These are phyloP conservation scores for Desmodus rotundus DNA, from an alignment of 2,113 vertebrate species.

Conservation along the genomic window DNA sequence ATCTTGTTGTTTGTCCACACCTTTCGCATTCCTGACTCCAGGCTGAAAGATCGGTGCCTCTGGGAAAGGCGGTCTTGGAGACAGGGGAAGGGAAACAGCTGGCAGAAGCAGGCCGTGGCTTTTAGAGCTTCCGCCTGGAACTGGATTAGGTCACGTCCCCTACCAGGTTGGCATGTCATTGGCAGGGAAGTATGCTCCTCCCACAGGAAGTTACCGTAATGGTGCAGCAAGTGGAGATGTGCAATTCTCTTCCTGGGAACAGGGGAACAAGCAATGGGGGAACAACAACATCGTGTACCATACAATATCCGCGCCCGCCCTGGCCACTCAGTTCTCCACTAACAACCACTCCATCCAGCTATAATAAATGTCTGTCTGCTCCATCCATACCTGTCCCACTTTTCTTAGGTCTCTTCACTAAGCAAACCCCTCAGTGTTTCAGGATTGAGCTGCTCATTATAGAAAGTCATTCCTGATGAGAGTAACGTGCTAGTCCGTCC, in stretches of 20 bases:
- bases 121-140: neutral
- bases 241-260: neutral
- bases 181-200: neutral
- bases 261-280: neutral
- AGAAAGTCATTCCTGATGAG: neutral
- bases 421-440: neutral
- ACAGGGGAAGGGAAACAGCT: neutral
- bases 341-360: no score
- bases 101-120: neutral
- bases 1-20: neutral
- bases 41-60: neutral
- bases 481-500: neutral
- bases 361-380: neutral
- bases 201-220: neutral
- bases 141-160: neutral
- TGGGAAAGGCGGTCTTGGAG: neutral
- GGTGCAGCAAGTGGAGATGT: neutral
- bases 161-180: neutral
- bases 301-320: neutral
- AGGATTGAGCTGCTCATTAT: neutral
- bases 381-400: neutral
- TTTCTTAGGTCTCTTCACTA: neutral
- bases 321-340: neutral
- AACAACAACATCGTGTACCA: accelerated
- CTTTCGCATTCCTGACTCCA: neutral